A percentile compares a stretch with the other conserved stretches of the same genome.
Evolutionary conservation across 2,113 vertebrate species (phyloP).

Genomic region (Callipepla californica): DNA sequence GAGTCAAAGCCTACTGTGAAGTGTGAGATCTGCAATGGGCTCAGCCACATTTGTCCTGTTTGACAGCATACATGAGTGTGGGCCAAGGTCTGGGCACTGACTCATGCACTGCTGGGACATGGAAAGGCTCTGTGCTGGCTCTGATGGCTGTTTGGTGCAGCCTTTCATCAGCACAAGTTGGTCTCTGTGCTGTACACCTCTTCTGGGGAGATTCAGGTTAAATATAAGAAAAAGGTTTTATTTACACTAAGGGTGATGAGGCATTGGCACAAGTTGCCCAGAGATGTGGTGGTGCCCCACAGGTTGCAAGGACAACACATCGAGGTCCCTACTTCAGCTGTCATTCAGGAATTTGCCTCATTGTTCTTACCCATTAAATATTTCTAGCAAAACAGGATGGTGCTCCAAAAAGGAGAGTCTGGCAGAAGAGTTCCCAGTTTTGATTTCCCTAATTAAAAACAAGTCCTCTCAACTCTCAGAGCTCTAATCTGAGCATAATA

Average conservation of each 20-base stretch:
- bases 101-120: background rate
- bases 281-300: background rate
- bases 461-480: background rate
- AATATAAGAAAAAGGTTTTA: too few relatives aligned
- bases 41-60: background rate
- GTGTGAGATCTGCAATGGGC: background rate
- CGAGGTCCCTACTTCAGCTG: conserved; percentile 12
- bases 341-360: background rate
- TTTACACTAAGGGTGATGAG: too few relatives aligned
- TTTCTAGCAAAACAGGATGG: background rate
- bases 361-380: background rate
- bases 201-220: background rate
- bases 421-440: background rate
- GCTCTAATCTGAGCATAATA: background rate
- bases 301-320: conserved; percentile 43
- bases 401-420: background rate
- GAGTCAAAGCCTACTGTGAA: background rate
- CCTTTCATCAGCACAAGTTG: background rate
- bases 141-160: background rate
- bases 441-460: background rate
- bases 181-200: background rate
- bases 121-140: background rate
- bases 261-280: too few relatives aligned
- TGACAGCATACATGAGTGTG: background rate
- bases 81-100: background rate